Percentiles rank a stretch among this genome's conserved stretches.
Evolutionary conservation across 2,797 vertebrate species (phyloP).

Genomic region (Spea hammondii): DNA sequence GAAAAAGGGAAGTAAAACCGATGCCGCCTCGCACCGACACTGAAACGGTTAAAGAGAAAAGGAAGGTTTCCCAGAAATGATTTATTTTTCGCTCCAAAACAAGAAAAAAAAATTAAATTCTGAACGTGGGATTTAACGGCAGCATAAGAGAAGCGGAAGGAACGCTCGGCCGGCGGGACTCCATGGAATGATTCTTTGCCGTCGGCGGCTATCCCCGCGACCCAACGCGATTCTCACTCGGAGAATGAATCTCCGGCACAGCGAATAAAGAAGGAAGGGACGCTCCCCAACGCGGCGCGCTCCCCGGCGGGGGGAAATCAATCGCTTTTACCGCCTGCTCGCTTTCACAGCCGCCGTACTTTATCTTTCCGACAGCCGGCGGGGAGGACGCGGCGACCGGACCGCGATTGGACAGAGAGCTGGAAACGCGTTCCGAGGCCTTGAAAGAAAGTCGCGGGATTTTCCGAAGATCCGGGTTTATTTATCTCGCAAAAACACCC

Average conservation of each 20-base stretch:
- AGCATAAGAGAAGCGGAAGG: neutral
- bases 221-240: neutral
- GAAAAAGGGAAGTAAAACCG: too few relatives aligned
- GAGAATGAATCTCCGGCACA: neutral
- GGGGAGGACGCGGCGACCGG: neutral
- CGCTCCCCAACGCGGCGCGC: neutral
- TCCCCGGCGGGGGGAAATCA: neutral
- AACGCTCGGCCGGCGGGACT: neutral
- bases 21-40: too few relatives aligned
- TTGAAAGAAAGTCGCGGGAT: neutral
- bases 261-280: neutral
- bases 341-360: neutral
- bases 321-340: neutral
- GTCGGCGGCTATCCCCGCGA: neutral
- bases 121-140: neutral
- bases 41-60: too few relatives aligned
- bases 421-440: neutral
- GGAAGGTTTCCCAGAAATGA: too few relatives aligned
- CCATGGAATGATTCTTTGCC: neutral
- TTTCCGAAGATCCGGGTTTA: neutral
- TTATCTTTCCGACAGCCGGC: conserved; percentile 18
- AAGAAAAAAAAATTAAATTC: too few relatives aligned
- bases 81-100: too few relatives aligned
- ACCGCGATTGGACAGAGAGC: neutral
- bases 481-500: neutral